These are phyloP conservation scores for Trinectes maculatus DNA, from an alignment of 2,113 vertebrate genomes.

Conservation along the genomic window DNA sequence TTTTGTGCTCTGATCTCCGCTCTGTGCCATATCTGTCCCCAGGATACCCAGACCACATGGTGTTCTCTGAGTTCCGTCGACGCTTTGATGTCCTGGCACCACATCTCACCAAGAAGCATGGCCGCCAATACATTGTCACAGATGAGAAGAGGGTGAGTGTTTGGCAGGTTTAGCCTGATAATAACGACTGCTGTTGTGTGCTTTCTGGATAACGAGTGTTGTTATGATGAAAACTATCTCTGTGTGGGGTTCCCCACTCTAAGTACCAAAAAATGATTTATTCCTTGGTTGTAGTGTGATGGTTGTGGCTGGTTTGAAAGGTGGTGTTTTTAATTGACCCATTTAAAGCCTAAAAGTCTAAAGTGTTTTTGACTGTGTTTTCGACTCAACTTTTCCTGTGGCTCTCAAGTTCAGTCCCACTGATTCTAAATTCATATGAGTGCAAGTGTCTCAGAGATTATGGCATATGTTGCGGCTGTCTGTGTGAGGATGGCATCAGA, in stretches of 20 bases:
- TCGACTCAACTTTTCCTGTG: no score
- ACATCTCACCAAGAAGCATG: conserved; percentile 95
- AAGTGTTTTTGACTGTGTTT: no score
- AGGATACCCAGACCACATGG: conserved; percentile 98
- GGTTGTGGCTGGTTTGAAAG: no score
- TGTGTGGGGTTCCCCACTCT: background rate
- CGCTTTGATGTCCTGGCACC: conserved; percentile 94
- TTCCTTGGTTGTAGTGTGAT: no score
- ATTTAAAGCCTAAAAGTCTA: no score
- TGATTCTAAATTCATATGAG: no score
- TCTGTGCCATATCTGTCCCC: conserved; percentile 9
- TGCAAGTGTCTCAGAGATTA: no score
- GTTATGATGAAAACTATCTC: background rate
- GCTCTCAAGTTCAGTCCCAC: no score
- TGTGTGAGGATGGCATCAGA: no score
- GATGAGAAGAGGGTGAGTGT: conserved; percentile 91
- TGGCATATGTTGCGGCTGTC: no score
- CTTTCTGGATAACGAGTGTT: background rate
- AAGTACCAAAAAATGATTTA: background rate
- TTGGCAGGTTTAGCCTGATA: background rate
- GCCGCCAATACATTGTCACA: conserved; percentile 92
- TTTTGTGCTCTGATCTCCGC: background rate
- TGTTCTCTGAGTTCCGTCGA: conserved; percentile 94
- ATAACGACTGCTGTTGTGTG: background rate
- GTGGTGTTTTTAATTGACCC: no score